Conservation (phyloP, 2,888 invertebrate species). For the Alloplasta piceator region DNA sequence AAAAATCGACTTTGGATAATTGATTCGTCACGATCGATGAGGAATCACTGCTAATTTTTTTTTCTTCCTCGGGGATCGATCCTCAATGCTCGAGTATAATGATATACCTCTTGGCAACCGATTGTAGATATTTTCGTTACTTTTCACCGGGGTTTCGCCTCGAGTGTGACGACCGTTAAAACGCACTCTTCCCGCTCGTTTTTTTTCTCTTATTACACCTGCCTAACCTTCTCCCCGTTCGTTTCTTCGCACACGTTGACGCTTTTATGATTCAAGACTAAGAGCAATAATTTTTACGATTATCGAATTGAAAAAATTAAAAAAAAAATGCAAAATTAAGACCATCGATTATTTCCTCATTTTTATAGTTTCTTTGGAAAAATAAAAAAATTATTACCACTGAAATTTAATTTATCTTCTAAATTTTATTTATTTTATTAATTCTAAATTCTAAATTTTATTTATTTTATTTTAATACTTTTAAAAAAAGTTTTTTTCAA, state of each 20-base stretch:
- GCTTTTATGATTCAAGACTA: not conserved
- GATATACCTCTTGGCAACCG: slow-evolving; percentile 20
- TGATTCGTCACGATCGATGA: slow-evolving; percentile 55
- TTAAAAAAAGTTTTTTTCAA: too few species aligned
- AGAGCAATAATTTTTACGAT: too few species aligned
- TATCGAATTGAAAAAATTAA: too few species aligned
- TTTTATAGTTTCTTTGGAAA: not conserved
- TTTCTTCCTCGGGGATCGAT: not conserved
- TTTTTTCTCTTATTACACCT: slow-evolving; percentile 31
- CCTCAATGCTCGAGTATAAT: not conserved
- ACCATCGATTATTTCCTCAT: not conserved
- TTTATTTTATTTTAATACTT: too few species aligned
- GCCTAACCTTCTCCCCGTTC: slow-evolving; percentile 17
- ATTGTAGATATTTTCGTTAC: slow-evolving; percentile 24
- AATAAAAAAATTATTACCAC: too few species aligned
- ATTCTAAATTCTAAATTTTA: too few species aligned
- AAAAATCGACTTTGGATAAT: slow-evolving; percentile 35
- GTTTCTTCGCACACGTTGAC: not conserved
- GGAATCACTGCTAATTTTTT: slow-evolving; percentile 21
- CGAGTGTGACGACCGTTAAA: slow-evolving; percentile 47
- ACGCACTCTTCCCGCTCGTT: slow-evolving; percentile 49
- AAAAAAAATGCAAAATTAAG: too few species aligned
- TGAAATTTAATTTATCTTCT: too few species aligned
- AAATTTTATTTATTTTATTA: too few species aligned
- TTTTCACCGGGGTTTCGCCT: slow-evolving; percentile 55